These are phyloP conservation scores for Mastomys natalensis DNA, from an alignment of 2,113 vertebrate genomes.

Conservation along the genomic window DNA sequence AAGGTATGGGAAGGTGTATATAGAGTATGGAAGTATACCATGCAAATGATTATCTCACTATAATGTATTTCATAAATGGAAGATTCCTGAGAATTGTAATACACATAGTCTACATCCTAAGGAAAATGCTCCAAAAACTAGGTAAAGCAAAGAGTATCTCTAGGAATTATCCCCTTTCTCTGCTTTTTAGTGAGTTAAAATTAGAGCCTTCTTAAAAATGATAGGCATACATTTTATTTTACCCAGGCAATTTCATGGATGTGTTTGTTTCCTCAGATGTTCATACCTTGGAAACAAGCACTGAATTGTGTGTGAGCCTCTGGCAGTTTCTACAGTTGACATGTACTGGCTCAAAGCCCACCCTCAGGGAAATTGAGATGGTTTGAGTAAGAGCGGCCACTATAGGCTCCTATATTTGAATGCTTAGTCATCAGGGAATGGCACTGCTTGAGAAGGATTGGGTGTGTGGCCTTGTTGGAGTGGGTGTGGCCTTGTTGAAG, in stretches of 20 bases:
- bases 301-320: not conserved
- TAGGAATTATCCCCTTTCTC: not conserved
- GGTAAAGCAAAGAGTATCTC: not conserved
- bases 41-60: not conserved
- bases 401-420: not conserved
- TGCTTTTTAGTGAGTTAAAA: not conserved
- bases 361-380: not conserved
- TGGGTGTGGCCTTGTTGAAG: not conserved
- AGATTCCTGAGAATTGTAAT: not conserved
- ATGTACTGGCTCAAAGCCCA: not conserved
- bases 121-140: not conserved
- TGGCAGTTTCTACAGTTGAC: not conserved
- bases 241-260: not conserved
- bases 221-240: not conserved
- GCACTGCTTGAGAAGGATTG: not conserved
- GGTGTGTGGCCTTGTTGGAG: not conserved
- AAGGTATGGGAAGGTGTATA: not conserved
- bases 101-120: not conserved
- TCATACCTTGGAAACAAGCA: not conserved
- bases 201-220: slow-evolving; percentile 8
- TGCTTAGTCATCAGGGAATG: not conserved
- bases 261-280: not conserved
- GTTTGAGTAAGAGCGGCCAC: not conserved
- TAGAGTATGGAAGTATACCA: not conserved
- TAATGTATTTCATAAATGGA: not conserved